A percentile compares a stretch with the other conserved stretches of the same genome.
phyloP scores from a whole-genome alignment of 2,888 invertebrate species.

The Xylota sylvarum region DNA sequence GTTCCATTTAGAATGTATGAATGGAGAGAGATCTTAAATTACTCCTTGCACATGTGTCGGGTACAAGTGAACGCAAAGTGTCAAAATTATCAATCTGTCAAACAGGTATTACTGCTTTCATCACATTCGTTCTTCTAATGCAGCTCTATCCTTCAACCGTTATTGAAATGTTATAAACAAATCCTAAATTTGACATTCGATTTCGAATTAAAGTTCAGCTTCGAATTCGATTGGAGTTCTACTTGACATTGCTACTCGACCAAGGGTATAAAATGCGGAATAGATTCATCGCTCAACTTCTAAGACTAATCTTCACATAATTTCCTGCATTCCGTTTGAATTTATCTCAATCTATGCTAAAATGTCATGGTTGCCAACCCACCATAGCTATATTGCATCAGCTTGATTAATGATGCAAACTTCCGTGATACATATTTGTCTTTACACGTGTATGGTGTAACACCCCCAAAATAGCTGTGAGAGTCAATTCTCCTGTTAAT shows the following conservation, averaged over 20 bases:
- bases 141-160: not conserved
- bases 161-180: too few species aligned
- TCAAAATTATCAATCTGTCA: too few species aligned
- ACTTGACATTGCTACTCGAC: not conserved
- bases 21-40: too few species aligned
- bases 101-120: too few species aligned
- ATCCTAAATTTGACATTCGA: not conserved
- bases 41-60: too few species aligned
- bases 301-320: not conserved
- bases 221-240: slow-evolving; percentile 11
- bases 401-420: slow-evolving; percentile 12
- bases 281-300: not conserved
- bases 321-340: slow-evolving; percentile 12
- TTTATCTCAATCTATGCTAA: slow-evolving; percentile 13
- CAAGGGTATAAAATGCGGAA: slow-evolving; percentile 17
- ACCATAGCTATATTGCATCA: slow-evolving; percentile 3
- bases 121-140: too few species aligned
- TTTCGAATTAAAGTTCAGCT: not conserved
- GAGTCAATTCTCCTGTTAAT: not conserved
- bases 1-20: not conserved
- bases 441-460: slow-evolving; percentile 6
- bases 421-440: slow-evolving; percentile 28
- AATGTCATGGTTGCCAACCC: slow-evolving; percentile 27
- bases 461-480: not conserved
- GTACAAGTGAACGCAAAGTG: too few species aligned